Evolutionary conservation across 2,113 vertebrate genomes (phyloP).

Genomic region (Crypturellus undulatus): DNA sequence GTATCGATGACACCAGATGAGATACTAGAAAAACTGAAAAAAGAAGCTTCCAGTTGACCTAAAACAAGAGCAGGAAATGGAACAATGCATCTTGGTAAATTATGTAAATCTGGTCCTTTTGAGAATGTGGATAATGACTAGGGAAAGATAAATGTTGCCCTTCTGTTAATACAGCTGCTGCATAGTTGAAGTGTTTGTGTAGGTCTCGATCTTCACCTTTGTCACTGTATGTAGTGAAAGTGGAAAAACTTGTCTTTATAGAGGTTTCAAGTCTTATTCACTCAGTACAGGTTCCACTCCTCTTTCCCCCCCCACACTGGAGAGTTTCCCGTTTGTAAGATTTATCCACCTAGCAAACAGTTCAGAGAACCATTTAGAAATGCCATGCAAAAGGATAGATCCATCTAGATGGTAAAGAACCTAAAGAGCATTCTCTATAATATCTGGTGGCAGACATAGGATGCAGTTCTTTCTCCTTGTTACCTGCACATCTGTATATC

Average conservation of each 20-base stretch:
- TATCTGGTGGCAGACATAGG: not conserved
- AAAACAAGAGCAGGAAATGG: constrained; percentile 24
- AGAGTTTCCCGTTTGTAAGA: not conserved
- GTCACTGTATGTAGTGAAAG: not conserved
- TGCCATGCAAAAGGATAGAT: not conserved
- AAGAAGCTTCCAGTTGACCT: constrained; percentile 78
- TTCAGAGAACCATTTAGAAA: not conserved
- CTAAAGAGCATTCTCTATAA: not conserved
- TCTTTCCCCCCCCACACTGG: not conserved
- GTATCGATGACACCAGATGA: constrained; percentile 82
- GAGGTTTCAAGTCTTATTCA: not conserved
- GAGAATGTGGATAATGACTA: not conserved
- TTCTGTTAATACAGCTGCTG: not conserved
- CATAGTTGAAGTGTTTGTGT: not conserved
- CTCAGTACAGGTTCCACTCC: not conserved
- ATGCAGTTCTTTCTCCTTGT: not conserved
- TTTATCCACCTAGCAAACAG: not conserved
- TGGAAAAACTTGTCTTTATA: not conserved
- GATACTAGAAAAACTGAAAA: constrained; percentile 85
- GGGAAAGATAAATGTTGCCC: not conserved
- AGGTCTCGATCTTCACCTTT: not conserved
- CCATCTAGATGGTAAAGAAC: not conserved
- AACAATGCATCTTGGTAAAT: not conserved
- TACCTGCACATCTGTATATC: not conserved
- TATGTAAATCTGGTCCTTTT: not conserved